These are phyloP conservation scores for Rhinichthys klamathensis DNA, from an alignment of 2,113 vertebrate genomes.

Conservation along the genomic window DNA sequence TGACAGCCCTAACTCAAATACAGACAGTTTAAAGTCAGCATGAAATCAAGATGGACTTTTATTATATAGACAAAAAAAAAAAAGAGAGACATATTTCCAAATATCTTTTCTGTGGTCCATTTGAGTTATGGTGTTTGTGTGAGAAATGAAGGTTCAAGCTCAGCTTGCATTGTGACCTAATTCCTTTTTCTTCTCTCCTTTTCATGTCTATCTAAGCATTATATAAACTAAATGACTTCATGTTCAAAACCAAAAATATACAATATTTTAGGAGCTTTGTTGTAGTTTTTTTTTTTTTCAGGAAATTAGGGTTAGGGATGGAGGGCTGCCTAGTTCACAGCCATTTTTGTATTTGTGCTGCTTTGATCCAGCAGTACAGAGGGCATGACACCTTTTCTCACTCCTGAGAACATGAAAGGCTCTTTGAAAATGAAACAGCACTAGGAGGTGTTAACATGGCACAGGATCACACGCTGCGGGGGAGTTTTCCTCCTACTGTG, in stretches of 20 bases:
- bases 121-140: not conserved
- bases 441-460: conserved; percentile 46
- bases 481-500: conserved; percentile 38
- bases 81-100: not conserved
- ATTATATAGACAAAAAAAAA: not conserved
- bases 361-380: conserved; percentile 49
- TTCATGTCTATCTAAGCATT: not conserved
- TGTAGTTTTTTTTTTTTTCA: not conserved
- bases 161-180: not conserved
- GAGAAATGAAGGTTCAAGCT: not conserved
- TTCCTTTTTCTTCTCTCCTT: not conserved
- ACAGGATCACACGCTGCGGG: conserved; percentile 27
- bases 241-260: not conserved
- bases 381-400: conserved; percentile 36
- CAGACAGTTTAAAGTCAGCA: not conserved
- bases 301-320: not conserved
- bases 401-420: conserved; percentile 38
- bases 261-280: conserved; percentile 15
- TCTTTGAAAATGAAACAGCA: conserved; percentile 48
- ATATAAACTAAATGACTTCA: conserved; percentile 1
- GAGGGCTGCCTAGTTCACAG: conserved; percentile 15
- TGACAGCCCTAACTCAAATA: too few species aligned
- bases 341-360: conserved; percentile 19
- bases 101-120: not conserved
- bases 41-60: not conserved